A percentile compares a stretch with the other conserved stretches of the same genome.
Evolutionary conservation across 2,113 vertebrate species (phyloP).

Genomic region (Agapornis roseicollis): DNA sequence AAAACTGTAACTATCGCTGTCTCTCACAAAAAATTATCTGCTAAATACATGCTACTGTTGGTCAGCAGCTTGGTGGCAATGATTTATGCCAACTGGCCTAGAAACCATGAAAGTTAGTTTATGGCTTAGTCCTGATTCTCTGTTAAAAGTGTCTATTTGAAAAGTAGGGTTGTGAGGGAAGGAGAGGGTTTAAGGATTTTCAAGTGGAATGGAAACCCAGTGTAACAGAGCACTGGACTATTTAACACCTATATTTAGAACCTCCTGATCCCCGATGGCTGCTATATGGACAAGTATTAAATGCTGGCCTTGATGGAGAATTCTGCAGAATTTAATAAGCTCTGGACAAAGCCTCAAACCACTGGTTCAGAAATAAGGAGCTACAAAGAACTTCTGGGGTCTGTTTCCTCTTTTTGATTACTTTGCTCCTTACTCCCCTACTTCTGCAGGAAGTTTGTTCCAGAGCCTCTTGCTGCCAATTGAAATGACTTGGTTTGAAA

Average conservation of each 20-base stretch:
- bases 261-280: neutral
- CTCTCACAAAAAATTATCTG: neutral
- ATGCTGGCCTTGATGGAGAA: neutral
- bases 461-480: slow-evolving; percentile 14
- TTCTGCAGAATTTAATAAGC: slow-evolving; percentile 11
- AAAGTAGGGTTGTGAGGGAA: neutral
- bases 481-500: neutral
- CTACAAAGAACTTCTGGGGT: slow-evolving; percentile 1
- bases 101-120: neutral
- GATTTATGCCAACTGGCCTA: slow-evolving; percentile 5
- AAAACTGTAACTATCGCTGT: neutral
- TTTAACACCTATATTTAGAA: slow-evolving; percentile 32
- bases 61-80: neutral
- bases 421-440: neutral
- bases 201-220: neutral
- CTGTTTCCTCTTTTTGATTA: slow-evolving; percentile 28
- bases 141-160: neutral
- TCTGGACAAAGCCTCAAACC: slow-evolving; percentile 28
- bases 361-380: slow-evolving; percentile 1
- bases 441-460: slow-evolving; percentile 21
- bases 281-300: neutral
- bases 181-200: neutral
- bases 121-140: neutral
- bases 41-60: neutral
- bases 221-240: neutral